phyloP scores from a whole-genome alignment of 2,113 vertebrate genomes.

The Elgaria multicarinata region DNA sequence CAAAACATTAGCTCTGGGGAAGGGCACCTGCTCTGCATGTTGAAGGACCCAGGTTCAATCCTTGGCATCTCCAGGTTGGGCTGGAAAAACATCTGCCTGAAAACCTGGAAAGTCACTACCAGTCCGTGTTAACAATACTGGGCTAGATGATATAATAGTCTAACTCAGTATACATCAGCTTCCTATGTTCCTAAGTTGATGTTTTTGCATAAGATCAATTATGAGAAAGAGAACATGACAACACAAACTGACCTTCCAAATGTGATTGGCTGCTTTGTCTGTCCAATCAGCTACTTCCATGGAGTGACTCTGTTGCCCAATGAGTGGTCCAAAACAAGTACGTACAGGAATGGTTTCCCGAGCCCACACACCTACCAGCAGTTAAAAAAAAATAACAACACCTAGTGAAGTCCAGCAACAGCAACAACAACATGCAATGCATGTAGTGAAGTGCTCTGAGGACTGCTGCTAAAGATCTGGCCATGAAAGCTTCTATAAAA shows the following conservation, averaged over 20 bases:
- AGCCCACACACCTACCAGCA: constrained; percentile 88
- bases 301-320: constrained; percentile 94
- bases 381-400: constrained; percentile 28
- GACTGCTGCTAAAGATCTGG: constrained; percentile 53
- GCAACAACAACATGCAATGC: constrained; percentile 16
- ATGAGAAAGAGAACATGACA: neutral
- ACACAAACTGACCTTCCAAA: constrained; percentile 92
- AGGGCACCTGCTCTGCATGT: too few relatives aligned
- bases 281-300: constrained; percentile 94
- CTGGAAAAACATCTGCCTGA: too few relatives aligned
- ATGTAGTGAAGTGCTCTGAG: constrained; percentile 40
- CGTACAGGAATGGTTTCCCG: constrained; percentile 89
- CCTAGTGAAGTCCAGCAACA: neutral
- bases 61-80: too few relatives aligned
- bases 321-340: constrained; percentile 95
- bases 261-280: constrained; percentile 90
- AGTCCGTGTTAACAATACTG: too few relatives aligned
- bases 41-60: too few relatives aligned
- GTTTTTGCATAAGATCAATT: neutral
- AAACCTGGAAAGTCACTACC: too few relatives aligned
- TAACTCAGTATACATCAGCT: too few relatives aligned
- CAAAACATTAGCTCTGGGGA: neutral
- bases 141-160: too few relatives aligned
- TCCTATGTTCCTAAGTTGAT: too few relatives aligned
- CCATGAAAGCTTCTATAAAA: constrained; percentile 63